Base-by-base conservation (phyloP, 2,888 invertebrate species). In the Ophioninae sp. region DNA sequence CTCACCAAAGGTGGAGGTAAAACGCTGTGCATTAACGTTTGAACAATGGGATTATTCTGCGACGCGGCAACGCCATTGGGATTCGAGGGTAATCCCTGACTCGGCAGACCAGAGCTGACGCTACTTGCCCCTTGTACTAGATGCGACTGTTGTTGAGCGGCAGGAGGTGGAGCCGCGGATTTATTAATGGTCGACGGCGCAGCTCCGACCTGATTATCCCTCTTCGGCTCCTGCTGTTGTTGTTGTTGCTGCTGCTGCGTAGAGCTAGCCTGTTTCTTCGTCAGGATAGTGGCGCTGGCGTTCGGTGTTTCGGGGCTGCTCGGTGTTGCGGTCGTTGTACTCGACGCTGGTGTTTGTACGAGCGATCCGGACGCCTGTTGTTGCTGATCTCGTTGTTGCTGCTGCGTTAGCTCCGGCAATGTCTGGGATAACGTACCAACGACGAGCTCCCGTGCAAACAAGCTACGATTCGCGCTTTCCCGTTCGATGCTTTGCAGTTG, bases 1-100 rank as follows among this genome's bases (percentile, higher is more conserved):
- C 91, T 90, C 82, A 92, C 93, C 92, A 93, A 85, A 88, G 92
- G 90, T 87, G 92, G 92, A 86, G 93, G 92, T 91, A 92, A 89
- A 70, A 93, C 93, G 85, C 88, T 92, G 87, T 93, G 93, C 91
- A 92, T 92, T 87, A 93, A 85, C 83, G 91, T 92, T 87, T 91
- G 93, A 90, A 92, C 92, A 85, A 92, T 90, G 62, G 92, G 90
- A 68, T 88, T 84, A 85, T 90, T 86, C 87, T 88, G 91, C 85
- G 91, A 90, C 76, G 90, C 86, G 57, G 91, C 88, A 79, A 90
- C 89, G 80, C 89, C 90, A 84, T 89, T 92, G 77, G 92, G 90
- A 89, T 90, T 93, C 37, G 84, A 78, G 59, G 91, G 88, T 85
- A 91, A 86, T 83, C 91, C 92, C 88, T 91, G 92, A 87, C 85